These are phyloP conservation scores for Athalia circularis DNA, from an alignment of 2,888 invertebrate species.

Conservation along the genomic window DNA sequence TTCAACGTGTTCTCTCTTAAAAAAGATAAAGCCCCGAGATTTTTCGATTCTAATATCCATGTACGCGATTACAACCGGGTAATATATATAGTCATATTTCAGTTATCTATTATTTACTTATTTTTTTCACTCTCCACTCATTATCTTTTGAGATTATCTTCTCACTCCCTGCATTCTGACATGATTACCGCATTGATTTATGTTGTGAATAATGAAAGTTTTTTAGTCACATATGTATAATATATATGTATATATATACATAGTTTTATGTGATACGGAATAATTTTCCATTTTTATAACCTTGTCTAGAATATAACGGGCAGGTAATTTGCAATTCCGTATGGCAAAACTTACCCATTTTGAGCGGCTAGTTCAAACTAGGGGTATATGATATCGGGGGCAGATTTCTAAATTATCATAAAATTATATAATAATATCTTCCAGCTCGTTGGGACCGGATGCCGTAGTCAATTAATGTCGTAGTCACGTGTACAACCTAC, in stretches of 20 bases:
- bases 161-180: neutral
- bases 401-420: conserved; percentile 7
- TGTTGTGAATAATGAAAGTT: neutral
- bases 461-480: conserved; percentile 24
- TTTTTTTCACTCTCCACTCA: neutral
- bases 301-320: neutral
- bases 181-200: conserved; percentile 4
- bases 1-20: conserved; percentile 39
- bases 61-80: no score
- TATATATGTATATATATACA: neutral
- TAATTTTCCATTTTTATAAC: conserved; percentile 26
- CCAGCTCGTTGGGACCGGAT: conserved; percentile 19
- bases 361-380: conserved; percentile 5
- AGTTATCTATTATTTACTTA: neutral
- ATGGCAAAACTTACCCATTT: neutral
- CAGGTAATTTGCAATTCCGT: conserved; percentile 15
- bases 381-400: neutral
- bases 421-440: conserved; percentile 25
- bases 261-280: neutral
- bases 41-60: neutral
- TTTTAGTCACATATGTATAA: neutral
- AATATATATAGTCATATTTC: no score
- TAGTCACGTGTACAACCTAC: neutral
- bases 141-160: neutral
- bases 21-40: conserved; percentile 29